phyloP scores from a whole-genome alignment of 2,888 invertebrate species.

The Tachina fera region DNA sequence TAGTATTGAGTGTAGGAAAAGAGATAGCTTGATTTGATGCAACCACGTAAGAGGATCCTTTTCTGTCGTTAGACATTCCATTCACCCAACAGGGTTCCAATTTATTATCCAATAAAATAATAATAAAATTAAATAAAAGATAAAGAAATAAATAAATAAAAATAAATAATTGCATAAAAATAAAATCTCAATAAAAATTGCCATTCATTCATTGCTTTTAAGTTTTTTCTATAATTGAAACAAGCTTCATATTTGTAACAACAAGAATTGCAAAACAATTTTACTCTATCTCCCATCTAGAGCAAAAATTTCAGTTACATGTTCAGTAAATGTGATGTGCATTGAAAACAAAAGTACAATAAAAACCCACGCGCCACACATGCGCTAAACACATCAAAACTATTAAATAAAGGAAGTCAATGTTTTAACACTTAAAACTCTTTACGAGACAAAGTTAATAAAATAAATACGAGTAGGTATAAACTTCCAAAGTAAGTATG shows the following conservation, averaged over 20 bases:
- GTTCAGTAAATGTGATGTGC: slow-evolving; percentile 7
- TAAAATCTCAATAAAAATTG: too few relatives aligned
- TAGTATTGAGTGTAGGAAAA: too few relatives aligned
- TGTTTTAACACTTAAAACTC: slow-evolving; percentile 59
- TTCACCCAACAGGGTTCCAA: too few relatives aligned
- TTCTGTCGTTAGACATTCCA: too few relatives aligned
- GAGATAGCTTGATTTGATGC: too few relatives aligned
- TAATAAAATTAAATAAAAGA: too few relatives aligned
- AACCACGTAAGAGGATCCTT: too few relatives aligned
- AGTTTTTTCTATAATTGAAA: background rate
- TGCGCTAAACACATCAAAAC: slow-evolving; percentile 67
- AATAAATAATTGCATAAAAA: too few relatives aligned
- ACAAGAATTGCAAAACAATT: slow-evolving; percentile 2
- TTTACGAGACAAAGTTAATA: slow-evolving; percentile 49
- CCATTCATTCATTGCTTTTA: too few relatives aligned
- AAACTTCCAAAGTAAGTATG: slow-evolving; percentile 24
- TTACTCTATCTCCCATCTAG: background rate
- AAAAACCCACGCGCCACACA: slow-evolving; percentile 76
- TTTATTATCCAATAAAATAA: too few relatives aligned
- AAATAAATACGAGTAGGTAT: slow-evolving; percentile 40
- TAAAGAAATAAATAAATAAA: too few relatives aligned
- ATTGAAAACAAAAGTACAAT: slow-evolving; percentile 30
- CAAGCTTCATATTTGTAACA: background rate
- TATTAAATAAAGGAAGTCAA: slow-evolving; percentile 62
- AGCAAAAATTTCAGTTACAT: slow-evolving; percentile 17